Evolutionary conservation across 2,797 vertebrate genomes (phyloP), one percentile per base, ranked within the genome.

Genomic region (Gadopsis marmoratus): DNA sequence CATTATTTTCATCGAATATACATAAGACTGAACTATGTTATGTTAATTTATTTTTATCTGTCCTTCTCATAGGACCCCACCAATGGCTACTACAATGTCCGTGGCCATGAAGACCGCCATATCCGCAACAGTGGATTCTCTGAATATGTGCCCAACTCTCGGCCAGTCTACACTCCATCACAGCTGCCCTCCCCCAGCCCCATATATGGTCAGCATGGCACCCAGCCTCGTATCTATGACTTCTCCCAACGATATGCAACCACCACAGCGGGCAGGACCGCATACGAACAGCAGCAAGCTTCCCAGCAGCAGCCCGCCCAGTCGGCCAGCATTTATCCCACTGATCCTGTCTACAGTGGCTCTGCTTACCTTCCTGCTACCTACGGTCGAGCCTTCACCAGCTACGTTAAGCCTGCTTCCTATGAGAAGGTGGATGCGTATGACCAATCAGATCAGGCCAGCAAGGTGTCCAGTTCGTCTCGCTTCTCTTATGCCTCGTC

Each of bases 31-130:
- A 71, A 50, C 13, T 29, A 37, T 60, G 37, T 12, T 8, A 39
- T 54, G 17, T 8, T 80, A 12, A 31, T 23, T 63, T 19, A 1
- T 39, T 64, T 78, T 35, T 12, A 39, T 58, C 31, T 19, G 2
- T 70, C 5, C 31, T 69, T 43, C 53, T 41, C 6, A 5, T 54
- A 98, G 97, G 97, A 98, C 75, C 97, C 97, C 53, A 97, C 97
- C 26, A 97, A 97, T 0, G 97, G 97, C 66, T 98, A 97, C 92
- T 98, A 98, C 91, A 98, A 98, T 48, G 97, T 98, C 5, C 96
- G 94, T 10, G 96, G 96, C 33, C 96, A 97, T 1, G 97, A 97
- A 29, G 96, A 97, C 67, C 94, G 94, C 0, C 88, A 95, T 21
- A 89, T 94, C 56, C 92, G 94, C 55, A 91, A 93, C 82, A 95